Conservation (phyloP, 2,113 vertebrate genomes). For the Amphiprion percula region DNA sequence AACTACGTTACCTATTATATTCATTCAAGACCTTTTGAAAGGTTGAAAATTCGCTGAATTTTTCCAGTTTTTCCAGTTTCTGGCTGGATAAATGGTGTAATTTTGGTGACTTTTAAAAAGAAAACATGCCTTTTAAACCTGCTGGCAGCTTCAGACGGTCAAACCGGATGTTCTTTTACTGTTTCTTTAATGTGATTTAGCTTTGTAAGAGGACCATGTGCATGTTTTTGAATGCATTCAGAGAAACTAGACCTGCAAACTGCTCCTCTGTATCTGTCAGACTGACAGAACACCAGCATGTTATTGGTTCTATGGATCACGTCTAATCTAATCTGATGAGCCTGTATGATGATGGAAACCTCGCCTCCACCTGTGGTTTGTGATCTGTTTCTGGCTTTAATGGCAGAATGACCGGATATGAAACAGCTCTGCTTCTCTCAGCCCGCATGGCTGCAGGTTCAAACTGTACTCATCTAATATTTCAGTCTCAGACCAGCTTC, state of each 20-base stretch:
- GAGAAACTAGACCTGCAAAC: neutral
- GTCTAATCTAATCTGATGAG: neutral
- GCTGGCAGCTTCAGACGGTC: too few relatives aligned
- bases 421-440: neutral
- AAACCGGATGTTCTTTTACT: too few relatives aligned
- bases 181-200: too few relatives aligned
- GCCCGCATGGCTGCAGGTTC: neutral
- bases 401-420: neutral
- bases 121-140: too few relatives aligned
- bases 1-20: too few relatives aligned
- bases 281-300: neutral
- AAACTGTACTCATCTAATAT: neutral
- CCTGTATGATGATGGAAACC: neutral
- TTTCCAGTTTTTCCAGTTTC: too few relatives aligned
- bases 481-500: neutral
- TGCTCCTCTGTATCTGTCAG: neutral
- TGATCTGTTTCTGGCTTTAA: neutral
- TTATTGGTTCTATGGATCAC: accelerated
- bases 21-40: too few relatives aligned
- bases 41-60: too few relatives aligned
- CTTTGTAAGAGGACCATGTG: neutral
- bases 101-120: too few relatives aligned
- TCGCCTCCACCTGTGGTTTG: neutral
- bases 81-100: too few relatives aligned
- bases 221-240: neutral